Evolutionary conservation across 2,888 invertebrate genomes (phyloP), one percentile per base, ranked within the genome.

Genomic region (Pocota personata): DNA sequence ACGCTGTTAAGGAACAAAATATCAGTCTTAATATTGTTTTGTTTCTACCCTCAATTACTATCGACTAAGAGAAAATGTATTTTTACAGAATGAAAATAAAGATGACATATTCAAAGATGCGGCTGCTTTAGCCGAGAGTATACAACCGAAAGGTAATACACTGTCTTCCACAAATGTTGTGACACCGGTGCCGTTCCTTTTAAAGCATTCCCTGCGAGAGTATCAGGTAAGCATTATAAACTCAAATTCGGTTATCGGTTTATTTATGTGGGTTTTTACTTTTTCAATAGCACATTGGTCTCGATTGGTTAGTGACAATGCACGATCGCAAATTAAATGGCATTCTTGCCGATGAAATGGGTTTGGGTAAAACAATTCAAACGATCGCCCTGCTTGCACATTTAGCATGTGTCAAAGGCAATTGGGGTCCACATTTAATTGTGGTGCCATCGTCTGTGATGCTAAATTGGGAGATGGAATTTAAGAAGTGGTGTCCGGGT

Each of bases 391-490:
- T 99, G 88, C 93, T 99, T 87, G 98, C 98, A 24, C 98, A 99
- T 93, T 93, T 99, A 88, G 99, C 99, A 21, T 97, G 97, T 89
- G 98, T 97, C 90, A 88, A 90, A 92, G 95, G 94, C 88, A 96
- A 98, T 91, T 99, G 99, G 99, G 99, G 99, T 35, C 99, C 99
- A 71, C 99, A 99, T 94, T 94, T 99, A 24, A 98, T 99, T 88
- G 97, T 99, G 87, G 99, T 99, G 88, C 99, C 99, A 80, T 99
- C 99, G 14, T 99, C 99, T 88, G 99, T 99, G 64, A 98, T 99
- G 97, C 94, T 99, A 86, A 99, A 99, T 93, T 99, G 99, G 99
- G 99, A 99, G 94, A 98, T 99, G 97, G 99, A 99, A 93, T 97
- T 98, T 91, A 99, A 99, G 93, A 99, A 99, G 93, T 99, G 99